Conservation (phyloP, 2,888 invertebrate species). For the Scaptomyza caliginosa region DNA sequence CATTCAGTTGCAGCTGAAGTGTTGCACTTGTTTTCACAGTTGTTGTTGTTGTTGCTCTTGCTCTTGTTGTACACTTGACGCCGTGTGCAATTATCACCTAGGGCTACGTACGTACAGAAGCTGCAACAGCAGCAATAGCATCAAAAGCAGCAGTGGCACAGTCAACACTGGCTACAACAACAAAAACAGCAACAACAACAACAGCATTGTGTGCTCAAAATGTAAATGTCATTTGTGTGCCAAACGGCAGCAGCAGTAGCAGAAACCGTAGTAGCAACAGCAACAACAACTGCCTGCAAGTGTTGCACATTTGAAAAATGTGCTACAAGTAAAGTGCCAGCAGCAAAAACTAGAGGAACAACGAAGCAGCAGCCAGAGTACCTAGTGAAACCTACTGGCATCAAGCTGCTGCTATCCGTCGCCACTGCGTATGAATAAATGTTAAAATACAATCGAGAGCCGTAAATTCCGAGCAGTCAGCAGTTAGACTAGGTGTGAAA, state of each 20-base stretch:
- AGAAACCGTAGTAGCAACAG: slow-evolving; percentile 24
- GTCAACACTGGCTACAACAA: slow-evolving; percentile 27
- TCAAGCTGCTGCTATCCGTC: slow-evolving; percentile 8
- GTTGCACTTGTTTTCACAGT: slow-evolving; percentile 30
- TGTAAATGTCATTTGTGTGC: slow-evolving; percentile 73
- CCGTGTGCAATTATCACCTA: slow-evolving; percentile 71
- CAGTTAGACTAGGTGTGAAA: slow-evolving; percentile 58
- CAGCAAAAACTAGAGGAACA: slow-evolving; percentile 18
- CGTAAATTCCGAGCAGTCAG: slow-evolving; percentile 67
- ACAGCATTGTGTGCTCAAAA: slow-evolving; percentile 70
- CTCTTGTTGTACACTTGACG: slow-evolving; percentile 48
- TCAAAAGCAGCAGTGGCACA: no score
- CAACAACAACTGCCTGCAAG: slow-evolving; percentile 45
- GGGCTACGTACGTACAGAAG: slow-evolving; percentile 24
- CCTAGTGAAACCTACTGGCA: background rate
- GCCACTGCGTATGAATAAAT: slow-evolving; percentile 65
- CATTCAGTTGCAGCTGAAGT: slow-evolving; percentile 50
- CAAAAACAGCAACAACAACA: slow-evolving; percentile 27
- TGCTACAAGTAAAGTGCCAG: slow-evolving; percentile 59
- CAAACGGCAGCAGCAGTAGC: slow-evolving; percentile 36
- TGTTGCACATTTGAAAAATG: slow-evolving; percentile 75
- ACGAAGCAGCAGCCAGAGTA: slow-evolving; percentile 1
- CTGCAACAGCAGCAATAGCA: no score
- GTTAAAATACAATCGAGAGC: slow-evolving; percentile 67
- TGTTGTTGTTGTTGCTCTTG: slow-evolving; percentile 22